Percentiles rank a stretch among this genome's conserved stretches.
These are phyloP conservation scores for Gallinago undulata DNA, from an alignment of 2,113 vertebrate genomes.

Conservation along the genomic window DNA sequence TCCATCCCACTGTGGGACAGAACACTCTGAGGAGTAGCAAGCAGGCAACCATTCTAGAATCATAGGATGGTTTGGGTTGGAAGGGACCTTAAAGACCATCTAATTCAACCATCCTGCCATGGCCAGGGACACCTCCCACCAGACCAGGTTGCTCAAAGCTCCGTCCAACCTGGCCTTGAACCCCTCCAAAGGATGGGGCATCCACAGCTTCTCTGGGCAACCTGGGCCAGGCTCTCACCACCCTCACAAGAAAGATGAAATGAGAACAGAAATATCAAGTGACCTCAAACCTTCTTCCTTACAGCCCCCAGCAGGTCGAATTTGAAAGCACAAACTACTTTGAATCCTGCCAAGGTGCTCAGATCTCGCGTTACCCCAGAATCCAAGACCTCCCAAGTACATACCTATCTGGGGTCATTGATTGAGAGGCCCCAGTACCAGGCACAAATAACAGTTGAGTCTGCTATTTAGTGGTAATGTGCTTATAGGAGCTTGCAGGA, in stretches of 20 bases:
- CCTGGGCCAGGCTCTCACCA: not conserved
- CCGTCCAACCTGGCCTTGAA: not conserved
- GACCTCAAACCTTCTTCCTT: not conserved
- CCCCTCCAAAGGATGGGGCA: not conserved
- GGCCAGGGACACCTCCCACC: not conserved
- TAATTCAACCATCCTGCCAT: not conserved
- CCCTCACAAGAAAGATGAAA: not conserved
- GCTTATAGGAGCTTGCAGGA: not conserved
- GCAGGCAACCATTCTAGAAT: not conserved
- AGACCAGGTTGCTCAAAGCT: not conserved
- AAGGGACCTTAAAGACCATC: not conserved
- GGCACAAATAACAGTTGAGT: not conserved
- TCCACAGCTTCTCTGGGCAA: not conserved
- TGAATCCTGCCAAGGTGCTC: not conserved
- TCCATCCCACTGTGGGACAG: not conserved
- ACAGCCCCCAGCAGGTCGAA: not conserved
- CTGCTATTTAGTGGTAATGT: accelerated
- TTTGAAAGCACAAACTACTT: not conserved
- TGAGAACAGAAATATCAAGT: not conserved
- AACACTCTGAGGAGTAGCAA: not conserved
- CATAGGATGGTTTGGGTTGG: not conserved
- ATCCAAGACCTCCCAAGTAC: not conserved
- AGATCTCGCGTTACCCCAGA: accelerated
- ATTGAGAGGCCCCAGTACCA: not conserved
- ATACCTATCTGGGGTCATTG: accelerated